A percentile compares a stretch with the other conserved stretches of the same genome.
Evolutionary conservation across 2,888 invertebrate species (phyloP).

Genomic region (Drosophila prolongata): DNA sequence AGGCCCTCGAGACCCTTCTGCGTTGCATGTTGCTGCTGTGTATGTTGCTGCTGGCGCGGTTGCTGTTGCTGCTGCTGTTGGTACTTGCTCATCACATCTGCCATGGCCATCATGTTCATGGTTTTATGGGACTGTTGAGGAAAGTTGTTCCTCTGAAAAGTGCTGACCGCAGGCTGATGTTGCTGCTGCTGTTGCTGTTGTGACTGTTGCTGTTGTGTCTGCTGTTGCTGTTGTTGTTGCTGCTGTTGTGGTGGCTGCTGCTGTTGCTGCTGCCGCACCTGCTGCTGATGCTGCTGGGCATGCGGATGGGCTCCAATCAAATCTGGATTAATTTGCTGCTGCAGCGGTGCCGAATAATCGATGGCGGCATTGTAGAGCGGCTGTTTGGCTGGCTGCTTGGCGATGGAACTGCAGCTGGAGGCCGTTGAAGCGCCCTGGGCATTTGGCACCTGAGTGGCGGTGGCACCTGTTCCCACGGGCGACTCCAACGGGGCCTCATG

Average conservation of each 20-base stretch:
- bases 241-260: constrained; percentile 4
- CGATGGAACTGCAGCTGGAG: constrained; percentile 28
- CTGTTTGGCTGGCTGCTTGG: constrained; percentile 57
- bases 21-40: constrained; percentile 38
- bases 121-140: constrained; percentile 45
- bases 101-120: constrained; percentile 68
- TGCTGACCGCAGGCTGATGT: constrained; percentile 33
- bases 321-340: constrained; percentile 82
- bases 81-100: constrained; percentile 64
- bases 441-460: constrained; percentile 37
- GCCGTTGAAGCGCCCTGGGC: constrained; percentile 69
- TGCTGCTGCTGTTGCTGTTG: constrained; percentile 52
- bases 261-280: constrained; percentile 64
- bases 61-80: constrained; percentile 56
- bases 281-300: constrained; percentile 78
- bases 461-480: constrained; percentile 75
- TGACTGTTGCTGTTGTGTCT: constrained; percentile 43
- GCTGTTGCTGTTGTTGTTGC: constrained; percentile 36
- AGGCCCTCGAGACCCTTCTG: constrained; percentile 52
- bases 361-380: constrained; percentile 80
- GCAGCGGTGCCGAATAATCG: constrained; percentile 83
- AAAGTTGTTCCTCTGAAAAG: constrained; percentile 47
- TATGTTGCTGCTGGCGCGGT: constrained; percentile 46
- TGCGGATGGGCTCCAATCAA: constrained; percentile 82
- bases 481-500: constrained; percentile 90